Percentiles rank a stretch among this genome's conserved stretches.
These are phyloP conservation scores for Cynocephalus volans DNA, from an alignment of 2,113 vertebrate genomes.

Conservation along the genomic window DNA sequence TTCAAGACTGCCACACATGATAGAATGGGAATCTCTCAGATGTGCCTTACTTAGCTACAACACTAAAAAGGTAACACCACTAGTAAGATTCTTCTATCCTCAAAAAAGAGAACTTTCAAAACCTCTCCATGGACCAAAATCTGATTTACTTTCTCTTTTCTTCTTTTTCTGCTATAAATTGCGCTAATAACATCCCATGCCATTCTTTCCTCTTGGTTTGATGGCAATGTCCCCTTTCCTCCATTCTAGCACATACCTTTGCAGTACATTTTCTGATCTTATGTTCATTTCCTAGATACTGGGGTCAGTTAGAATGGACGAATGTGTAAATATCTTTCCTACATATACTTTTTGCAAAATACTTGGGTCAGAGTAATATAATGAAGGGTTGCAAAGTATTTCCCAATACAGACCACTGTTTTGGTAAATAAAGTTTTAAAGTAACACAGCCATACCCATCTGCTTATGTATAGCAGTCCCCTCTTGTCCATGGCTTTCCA, in stretches of 20 bases:
- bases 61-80: constrained; percentile 30
- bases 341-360: constrained; percentile 5
- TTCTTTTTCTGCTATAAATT: background rate
- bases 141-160: background rate
- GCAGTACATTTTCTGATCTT: background rate
- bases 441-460: background rate
- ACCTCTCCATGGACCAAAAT: background rate
- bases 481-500: too few species aligned
- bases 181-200: background rate
- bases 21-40: background rate
- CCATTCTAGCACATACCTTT: constrained; percentile 6
- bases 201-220: background rate
- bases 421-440: background rate
- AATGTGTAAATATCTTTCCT: background rate
- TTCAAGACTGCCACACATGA: background rate
- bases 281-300: constrained; percentile 1
- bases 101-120: background rate
- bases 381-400: background rate
- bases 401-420: background rate
- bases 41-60: background rate
- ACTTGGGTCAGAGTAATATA: constrained; percentile 38
- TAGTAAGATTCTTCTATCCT: background rate
- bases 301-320: background rate
- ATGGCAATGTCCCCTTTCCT: background rate
- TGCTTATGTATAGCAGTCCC: background rate